Evolutionary conservation across 53 echinoderm and acorn worm species (phyloP).

Genomic region (Henricia sp.): DNA sequence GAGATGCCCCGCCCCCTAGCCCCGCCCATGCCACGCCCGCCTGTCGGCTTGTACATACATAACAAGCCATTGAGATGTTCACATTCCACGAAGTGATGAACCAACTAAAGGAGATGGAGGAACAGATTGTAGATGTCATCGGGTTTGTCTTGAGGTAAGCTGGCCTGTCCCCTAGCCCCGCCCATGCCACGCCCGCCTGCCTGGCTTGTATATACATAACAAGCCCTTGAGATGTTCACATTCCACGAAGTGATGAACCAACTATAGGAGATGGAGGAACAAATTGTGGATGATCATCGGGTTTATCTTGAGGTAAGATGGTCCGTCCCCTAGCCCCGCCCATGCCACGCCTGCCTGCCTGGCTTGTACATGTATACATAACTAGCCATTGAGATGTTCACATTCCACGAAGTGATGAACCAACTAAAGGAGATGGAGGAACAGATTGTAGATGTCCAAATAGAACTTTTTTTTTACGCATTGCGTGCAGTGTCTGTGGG

Average conservation of each 20-base stretch:
- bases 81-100: conserved; percentile 98
- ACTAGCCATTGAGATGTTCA: conserved; percentile 91
- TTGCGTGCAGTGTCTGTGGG: no score
- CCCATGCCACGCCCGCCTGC: no score
- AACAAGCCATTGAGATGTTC: conserved; percentile 77
- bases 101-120: conserved; percentile 95
- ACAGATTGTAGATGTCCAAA: conserved; percentile 80
- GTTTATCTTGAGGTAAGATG: conserved; percentile 78
- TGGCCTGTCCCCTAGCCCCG: no score
- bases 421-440: conserved; percentile 96
- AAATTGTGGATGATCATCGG: conserved; percentile 84
- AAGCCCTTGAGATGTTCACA: conserved; percentile 91
- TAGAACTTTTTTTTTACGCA: no score
- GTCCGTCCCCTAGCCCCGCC: not conserved
- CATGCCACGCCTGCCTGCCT: not conserved
- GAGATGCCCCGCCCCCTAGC: no score
- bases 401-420: conserved; percentile 97
- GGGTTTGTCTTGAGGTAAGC: conserved; percentile 81
- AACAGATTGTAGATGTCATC: conserved; percentile 81
- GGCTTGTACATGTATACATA: not conserved
- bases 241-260: conserved; percentile 99
- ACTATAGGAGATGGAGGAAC: conserved; percentile 97
- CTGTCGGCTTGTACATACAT: no score
- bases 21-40: no score
- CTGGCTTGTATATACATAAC: no score